Evolutionary conservation across 1,140 invertebrate genomes (phyloP).

Genomic region (Ostrea edulis): DNA sequence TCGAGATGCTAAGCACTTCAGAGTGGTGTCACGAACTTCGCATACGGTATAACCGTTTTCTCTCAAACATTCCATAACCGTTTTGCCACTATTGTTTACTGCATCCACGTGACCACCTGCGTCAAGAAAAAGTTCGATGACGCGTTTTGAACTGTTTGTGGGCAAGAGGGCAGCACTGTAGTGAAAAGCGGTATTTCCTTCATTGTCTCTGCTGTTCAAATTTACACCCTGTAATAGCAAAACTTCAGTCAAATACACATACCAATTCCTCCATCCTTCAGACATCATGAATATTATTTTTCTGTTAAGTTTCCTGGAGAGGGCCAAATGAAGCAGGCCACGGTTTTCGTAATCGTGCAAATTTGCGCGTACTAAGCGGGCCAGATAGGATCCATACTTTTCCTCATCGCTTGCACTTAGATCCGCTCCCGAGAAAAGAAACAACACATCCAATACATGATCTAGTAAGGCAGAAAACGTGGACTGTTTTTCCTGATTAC

Average conservation of each 20-base stretch:
- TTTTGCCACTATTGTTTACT: neutral
- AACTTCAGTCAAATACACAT: constrained; percentile 39
- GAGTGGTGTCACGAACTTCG: constrained; percentile 1
- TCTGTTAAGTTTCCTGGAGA: neutral
- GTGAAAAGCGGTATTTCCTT: constrained; percentile 19
- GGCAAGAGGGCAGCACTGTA: neutral
- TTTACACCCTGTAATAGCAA: neutral
- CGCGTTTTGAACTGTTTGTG: neutral
- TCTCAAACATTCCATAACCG: constrained; percentile 15
- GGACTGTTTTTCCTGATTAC: neutral
- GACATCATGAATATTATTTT: constrained; percentile 16
- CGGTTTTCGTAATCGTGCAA: constrained; percentile 8
- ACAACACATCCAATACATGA: neutral
- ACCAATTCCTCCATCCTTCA: constrained; percentile 18
- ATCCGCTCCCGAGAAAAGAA: neutral
- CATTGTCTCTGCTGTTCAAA: constrained; percentile 3
- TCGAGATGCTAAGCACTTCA: constrained; percentile 36
- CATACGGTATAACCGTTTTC: constrained; percentile 15
- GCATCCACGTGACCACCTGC: constrained; percentile 30
- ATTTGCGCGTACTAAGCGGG: constrained; percentile 5
- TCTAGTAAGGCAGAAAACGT: constrained; percentile 3
- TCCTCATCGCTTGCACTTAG: neutral
- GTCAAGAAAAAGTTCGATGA: neutral
- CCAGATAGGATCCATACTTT: neutral
- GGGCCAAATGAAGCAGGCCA: constrained; percentile 5